phyloP scores from a whole-genome alignment of 1,140 invertebrate genomes.

The Plutomurus gul region DNA sequence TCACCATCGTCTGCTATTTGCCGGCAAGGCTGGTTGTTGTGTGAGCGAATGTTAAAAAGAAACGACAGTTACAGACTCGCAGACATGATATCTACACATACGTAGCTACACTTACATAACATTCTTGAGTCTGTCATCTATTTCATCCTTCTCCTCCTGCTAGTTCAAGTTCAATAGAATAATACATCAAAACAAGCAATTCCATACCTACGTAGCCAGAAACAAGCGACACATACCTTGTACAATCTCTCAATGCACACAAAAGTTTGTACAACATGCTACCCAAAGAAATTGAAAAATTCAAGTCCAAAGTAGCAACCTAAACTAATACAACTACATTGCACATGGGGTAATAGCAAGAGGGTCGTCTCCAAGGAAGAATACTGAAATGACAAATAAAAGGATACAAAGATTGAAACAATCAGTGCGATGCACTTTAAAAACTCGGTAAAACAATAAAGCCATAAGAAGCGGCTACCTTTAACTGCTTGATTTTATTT shows the following conservation, averaged over 20 bases:
- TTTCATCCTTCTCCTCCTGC: too few relatives aligned
- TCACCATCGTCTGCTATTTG: not conserved
- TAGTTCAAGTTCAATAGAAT: not conserved
- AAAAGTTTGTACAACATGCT: too few relatives aligned
- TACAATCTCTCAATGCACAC: too few relatives aligned
- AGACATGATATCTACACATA: too few relatives aligned
- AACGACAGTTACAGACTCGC: not conserved
- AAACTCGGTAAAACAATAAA: not conserved
- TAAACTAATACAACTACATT: too few relatives aligned
- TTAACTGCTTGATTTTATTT: not conserved
- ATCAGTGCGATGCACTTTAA: not conserved
- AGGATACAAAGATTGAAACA: too few relatives aligned
- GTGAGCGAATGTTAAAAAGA: not conserved
- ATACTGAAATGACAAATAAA: not conserved
- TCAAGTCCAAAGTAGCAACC: too few relatives aligned
- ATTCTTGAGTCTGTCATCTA: not conserved
- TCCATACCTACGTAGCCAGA: too few relatives aligned
- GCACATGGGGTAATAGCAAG: not conserved
- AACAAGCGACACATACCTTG: too few relatives aligned
- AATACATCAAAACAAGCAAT: not conserved
- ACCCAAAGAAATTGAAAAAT: too few relatives aligned
- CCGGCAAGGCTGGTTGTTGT: not conserved
- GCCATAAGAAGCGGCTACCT: not conserved
- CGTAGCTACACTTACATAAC: conserved; percentile 11
- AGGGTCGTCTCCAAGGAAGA: not conserved